Base-by-base conservation (phyloP, 2,113 vertebrate species). In the Eubucco bourcierii region DNA sequence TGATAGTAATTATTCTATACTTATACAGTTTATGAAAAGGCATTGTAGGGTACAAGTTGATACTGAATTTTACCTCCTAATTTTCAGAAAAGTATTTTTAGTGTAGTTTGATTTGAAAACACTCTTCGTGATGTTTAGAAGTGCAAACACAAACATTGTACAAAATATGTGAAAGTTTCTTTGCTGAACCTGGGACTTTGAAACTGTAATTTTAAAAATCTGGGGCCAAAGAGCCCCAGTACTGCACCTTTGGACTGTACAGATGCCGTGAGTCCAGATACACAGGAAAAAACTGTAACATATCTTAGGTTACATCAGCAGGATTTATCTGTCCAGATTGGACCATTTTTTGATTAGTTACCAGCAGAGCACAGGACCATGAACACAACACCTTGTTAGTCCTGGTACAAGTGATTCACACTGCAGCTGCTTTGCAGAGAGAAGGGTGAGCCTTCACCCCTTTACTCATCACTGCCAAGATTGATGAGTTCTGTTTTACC, bases 371-470 rank as follows among this genome's bases (percentile, higher is more conserved):
- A 47, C 24, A 37, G 29, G 6, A 50, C 15, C 1, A 2, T 29
- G 33, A 46, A 13, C 63, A 55, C 6, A 46, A 4, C 3, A n/a
- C 4, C 6, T 58, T 10, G 3, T 37, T n/a, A 67, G 10, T 58
- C n/a, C 59, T 50, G 23, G 17, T 41, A 15, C 5, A 52, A 77
- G 21, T 4, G 15, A 65, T 21, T 4, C 15, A 53, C 4, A 3
- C 4, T 34, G 24, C 21, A 53, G 12, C 4, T 47, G 9, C 8
- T 7, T 61, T 37, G 12, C 10, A 79, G 63, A 52, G 10, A 34
- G 7, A n/a, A 5, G 1, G 10, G 3, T 39, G 6, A 59, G 7
- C 15, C 15, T 72, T 72, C 20, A 46, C 2, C 1, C 1, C 1
- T 64, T 65, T 23, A 7, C 6, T 13, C 31, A 68, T 6, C 60